Conservation (phyloP, 2,888 invertebrate species). For the Selenia dentaria region DNA sequence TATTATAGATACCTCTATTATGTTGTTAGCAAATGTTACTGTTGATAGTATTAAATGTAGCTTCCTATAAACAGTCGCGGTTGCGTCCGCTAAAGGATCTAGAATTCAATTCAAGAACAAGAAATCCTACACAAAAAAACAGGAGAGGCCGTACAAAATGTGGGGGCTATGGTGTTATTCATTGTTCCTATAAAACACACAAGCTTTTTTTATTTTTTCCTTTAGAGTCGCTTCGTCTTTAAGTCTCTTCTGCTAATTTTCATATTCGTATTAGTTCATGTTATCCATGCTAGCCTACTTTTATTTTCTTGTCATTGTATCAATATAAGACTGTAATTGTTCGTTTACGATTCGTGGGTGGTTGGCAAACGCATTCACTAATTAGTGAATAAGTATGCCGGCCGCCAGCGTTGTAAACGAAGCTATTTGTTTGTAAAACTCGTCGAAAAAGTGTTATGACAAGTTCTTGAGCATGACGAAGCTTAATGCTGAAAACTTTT, state of each 20-base stretch:
- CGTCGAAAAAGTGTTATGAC: conserved; percentile 14
- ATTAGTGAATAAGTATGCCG: conserved; percentile 31
- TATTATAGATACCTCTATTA: conserved; percentile 32
- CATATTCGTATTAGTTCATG: conserved; percentile 2
- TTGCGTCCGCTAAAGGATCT: conserved; percentile 60
- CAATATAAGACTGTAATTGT: conserved; percentile 53
- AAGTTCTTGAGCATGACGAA: conserved; percentile 9
- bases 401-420: conserved; percentile 6
- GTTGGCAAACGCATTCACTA: conserved; percentile 35
- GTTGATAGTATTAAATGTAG: conserved; percentile 56
- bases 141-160: background rate
- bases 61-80: conserved; percentile 55
- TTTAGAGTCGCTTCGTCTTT: background rate
- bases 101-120: background rate
- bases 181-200: too few species aligned
- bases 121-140: too few species aligned
- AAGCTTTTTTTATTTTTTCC: too few species aligned
- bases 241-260: background rate
- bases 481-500: conserved; percentile 7
- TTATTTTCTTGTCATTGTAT: conserved; percentile 38
- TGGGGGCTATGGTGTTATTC: too few species aligned
- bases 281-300: conserved; percentile 13
- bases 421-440: background rate
- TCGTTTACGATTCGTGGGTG: conserved; percentile 43
- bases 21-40: conserved; percentile 50